A percentile compares a stretch with the other conserved stretches of the same genome.
Evolutionary conservation across 1,140 invertebrate species (phyloP).

Genomic region (Notospermus geniculatus): DNA sequence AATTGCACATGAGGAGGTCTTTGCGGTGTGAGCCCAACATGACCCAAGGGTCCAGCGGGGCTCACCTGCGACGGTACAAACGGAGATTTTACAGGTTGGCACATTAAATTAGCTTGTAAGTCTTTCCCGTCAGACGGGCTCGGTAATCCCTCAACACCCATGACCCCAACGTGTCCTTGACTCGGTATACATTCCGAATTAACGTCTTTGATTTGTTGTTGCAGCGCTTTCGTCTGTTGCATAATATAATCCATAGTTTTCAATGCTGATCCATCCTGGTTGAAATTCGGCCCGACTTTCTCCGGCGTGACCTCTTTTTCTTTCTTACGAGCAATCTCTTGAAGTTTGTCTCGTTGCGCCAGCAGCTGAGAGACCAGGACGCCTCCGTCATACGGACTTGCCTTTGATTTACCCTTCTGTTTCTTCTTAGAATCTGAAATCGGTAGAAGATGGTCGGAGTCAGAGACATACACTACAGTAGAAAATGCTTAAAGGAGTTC

Average conservation of each 20-base stretch:
- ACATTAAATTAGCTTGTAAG: too few species aligned
- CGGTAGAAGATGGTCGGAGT: not conserved
- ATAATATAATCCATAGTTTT: slow-evolving; percentile 6
- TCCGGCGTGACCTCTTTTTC: not conserved
- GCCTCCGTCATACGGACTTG: slow-evolving; percentile 30
- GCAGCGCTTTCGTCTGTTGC: slow-evolving; percentile 7
- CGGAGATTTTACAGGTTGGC: too few species aligned
- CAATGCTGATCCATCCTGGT: not conserved
- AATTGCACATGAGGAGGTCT: too few species aligned
- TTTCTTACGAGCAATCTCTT: slow-evolving; percentile 10
- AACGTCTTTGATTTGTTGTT: not conserved
- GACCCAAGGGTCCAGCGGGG: too few species aligned
- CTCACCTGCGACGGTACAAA: too few species aligned
- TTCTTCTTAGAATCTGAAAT: slow-evolving; percentile 14
- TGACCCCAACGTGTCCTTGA: too few species aligned
- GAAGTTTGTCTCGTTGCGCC: slow-evolving; percentile 30
- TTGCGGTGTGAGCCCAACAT: too few species aligned
- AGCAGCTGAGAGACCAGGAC: slow-evolving; percentile 35
- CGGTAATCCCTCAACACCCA: too few species aligned
- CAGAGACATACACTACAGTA: too few species aligned
- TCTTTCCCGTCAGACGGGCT: too few species aligned
- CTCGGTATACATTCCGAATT: too few species aligned
- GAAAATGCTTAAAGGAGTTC: too few species aligned
- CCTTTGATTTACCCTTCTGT: slow-evolving; percentile 21
- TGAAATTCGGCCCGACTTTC: not conserved